Base-by-base conservation (phyloP, 2,888 invertebrate species). In the Drosophila seclusa region DNA sequence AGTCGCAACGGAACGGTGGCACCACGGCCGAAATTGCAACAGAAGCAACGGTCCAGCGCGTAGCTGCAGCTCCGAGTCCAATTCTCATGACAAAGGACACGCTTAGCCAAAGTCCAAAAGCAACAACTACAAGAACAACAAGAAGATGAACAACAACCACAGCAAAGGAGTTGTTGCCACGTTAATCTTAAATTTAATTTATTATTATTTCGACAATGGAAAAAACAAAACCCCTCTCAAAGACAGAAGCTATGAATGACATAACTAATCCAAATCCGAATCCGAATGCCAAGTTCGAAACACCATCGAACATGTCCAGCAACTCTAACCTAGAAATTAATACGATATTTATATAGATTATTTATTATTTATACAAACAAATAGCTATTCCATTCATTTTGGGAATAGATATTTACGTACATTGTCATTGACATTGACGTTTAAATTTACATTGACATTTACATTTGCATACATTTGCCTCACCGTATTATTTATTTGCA, bases 401-500 rank as follows among this genome's bases (percentile, higher is more conserved):
- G 8, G 4, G 24, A 16, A 7, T 24, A 8, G 7, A 45, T 21
- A 45, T 45, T 21, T 24, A n/a, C 8, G n/a, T 2, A n/a, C 52
- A 58, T 53, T 32, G 1, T 18, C 67, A 66, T 60, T 34, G 13
- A 45, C 36, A 27, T 60, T 40, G 24, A 40, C 49, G 24, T 24
- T 42, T 7, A 48, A 38, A 52, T 10, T 24, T 13, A n/a, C 21
- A 42, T 54, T 13, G 1, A 13, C 27, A 32, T 50, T 34, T 31
- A 40, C 32, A 48, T 24, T 36, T 10, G 29, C 29, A n/a, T 42
- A 40, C n/a, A 36, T 40, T n/a, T 40, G 52, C 57, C 62, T 76
- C 84, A 78, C 29, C 38, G 53, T 50, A 76, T 65, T 78, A 80
- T 80, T 80, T 80, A 80, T 76, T 76, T 76, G 42, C 36, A 27